Conservation (phyloP, 2,113 vertebrate genomes). For the rat (Rattus norvegicus) region DNA sequence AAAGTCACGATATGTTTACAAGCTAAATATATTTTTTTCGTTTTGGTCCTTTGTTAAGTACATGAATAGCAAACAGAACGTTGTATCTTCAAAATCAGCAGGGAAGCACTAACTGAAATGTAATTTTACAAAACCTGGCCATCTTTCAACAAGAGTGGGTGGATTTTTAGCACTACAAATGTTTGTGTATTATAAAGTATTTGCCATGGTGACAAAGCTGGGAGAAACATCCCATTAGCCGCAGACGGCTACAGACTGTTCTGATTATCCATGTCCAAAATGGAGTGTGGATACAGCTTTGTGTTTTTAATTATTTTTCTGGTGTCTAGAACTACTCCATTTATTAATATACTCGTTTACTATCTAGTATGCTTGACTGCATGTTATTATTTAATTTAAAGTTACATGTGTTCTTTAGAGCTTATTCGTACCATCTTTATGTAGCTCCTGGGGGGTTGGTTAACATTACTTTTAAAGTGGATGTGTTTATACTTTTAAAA, state of each 20-base stretch:
- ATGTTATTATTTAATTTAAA: conserved; percentile 73
- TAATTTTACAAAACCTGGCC: conserved; percentile 90
- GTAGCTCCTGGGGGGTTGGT: neutral
- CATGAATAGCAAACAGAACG: conserved; percentile 87
- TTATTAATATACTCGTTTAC: conserved; percentile 80
- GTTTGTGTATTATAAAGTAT: conserved; percentile 92
- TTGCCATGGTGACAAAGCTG: conserved; percentile 92
- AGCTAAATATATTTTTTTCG: conserved; percentile 59
- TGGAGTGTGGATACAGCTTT: conserved; percentile 85
- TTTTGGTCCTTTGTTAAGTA: conserved; percentile 86
- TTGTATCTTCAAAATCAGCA: conserved; percentile 89
- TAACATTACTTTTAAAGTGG: conserved; percentile 35
- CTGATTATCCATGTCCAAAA: conserved; percentile 89
- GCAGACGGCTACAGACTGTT: conserved; percentile 91
- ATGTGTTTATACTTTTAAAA: conserved; percentile 45
- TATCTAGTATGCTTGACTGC: conserved; percentile 80
- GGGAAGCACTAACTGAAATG: conserved; percentile 87
- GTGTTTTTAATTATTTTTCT: conserved; percentile 74
- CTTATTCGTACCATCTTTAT: neutral
- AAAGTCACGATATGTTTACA: conserved; percentile 81
- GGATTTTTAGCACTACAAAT: conserved; percentile 90
- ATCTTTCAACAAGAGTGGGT: conserved; percentile 91
- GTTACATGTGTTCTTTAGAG: conserved; percentile 6
- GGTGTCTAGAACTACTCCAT: conserved; percentile 71
- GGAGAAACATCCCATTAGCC: conserved; percentile 91